These are phyloP conservation scores for Merluccius polli DNA, from an alignment of 2,797 vertebrate genomes.

Conservation along the genomic window DNA sequence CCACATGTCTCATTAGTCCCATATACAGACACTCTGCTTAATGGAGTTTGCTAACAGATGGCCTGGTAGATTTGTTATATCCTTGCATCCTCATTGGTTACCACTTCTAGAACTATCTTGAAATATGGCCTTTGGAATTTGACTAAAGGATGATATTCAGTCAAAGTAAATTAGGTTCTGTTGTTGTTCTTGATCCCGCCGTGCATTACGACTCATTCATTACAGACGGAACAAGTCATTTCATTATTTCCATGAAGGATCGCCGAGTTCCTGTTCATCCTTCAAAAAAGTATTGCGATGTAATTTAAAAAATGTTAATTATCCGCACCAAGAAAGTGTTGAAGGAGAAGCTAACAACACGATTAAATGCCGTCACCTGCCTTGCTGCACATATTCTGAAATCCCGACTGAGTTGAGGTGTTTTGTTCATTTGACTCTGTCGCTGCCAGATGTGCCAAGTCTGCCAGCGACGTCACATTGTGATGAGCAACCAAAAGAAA, in stretches of 20 bases:
- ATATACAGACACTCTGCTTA: constrained; percentile 19
- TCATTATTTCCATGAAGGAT: not conserved
- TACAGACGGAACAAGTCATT: constrained; percentile 4
- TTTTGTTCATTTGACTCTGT: constrained; percentile 23
- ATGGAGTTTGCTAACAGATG: constrained; percentile 11
- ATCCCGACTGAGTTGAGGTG: not conserved
- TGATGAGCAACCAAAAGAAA: constrained; percentile 32
- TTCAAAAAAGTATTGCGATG: not conserved
- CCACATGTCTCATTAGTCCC: not conserved
- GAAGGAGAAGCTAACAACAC: not conserved
- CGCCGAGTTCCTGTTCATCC: not conserved
- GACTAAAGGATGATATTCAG: constrained; percentile 39
- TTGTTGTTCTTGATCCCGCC: constrained; percentile 37
- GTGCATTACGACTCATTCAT: constrained; percentile 29
- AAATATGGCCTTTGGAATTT: constrained; percentile 24
- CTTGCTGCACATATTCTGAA: not conserved
- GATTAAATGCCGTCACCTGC: not conserved
- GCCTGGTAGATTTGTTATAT: constrained; percentile 35
- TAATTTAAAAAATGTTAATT: constrained; percentile 2
- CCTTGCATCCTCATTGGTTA: constrained; percentile 48
- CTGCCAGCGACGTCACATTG: constrained; percentile 42
- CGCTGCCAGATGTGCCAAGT: constrained; percentile 27
- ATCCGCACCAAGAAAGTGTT: not conserved
- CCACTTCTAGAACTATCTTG: constrained; percentile 38
- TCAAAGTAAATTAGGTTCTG: constrained; percentile 36